Conservation (phyloP, 2,113 vertebrate genomes). For the human region GRCh38 chr4:153615001-153615500, state of each 20-base stretch:
- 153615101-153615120: neutral
- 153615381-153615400: neutral
- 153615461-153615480: too few relatives aligned
- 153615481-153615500: neutral
- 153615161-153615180: neutral
- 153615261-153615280: neutral
- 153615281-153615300: fast-evolving
- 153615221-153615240: neutral
- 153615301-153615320: neutral
- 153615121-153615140: neutral
- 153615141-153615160: neutral
- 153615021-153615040: neutral
- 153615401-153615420: neutral
- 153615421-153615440: neutral
- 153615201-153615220: neutral
- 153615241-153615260: neutral
- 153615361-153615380: fast-evolving
- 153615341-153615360: fast-evolving
- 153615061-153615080: neutral
- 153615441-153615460: fast-evolving
- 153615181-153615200: neutral
- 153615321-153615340: fast-evolving
- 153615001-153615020: neutral
- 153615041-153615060: neutral
- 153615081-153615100: neutral